Conservation (phyloP, 2,888 invertebrate species). For the Caenorhabditis sp. region DNA sequence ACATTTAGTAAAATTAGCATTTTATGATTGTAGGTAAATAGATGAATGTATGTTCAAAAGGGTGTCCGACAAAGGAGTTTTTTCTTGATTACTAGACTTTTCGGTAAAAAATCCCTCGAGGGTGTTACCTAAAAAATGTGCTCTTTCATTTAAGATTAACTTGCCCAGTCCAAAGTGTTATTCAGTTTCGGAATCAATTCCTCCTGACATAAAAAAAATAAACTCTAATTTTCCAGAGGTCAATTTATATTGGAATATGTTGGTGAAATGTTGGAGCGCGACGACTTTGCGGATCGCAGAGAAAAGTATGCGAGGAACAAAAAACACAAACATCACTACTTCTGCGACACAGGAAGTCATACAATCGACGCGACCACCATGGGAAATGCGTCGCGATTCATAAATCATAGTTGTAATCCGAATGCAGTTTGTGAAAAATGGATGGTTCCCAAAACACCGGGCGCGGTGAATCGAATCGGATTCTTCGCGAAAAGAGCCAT, state of each 20-base stretch:
- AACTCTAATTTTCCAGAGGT: constrained; percentile 77
- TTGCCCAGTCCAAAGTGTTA: too few relatives aligned
- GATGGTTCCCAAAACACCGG: constrained; percentile 46
- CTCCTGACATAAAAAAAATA: background rate
- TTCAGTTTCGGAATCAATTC: background rate
- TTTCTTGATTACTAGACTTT: too few relatives aligned
- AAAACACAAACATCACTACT: constrained; percentile 91
- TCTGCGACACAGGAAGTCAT: constrained; percentile 90
- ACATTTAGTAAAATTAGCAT: too few relatives aligned
- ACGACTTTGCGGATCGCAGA: constrained; percentile 41
- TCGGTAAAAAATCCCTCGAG: too few relatives aligned
- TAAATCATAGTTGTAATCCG: constrained; percentile 98
- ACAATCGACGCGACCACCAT: constrained; percentile 94
- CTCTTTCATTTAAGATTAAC: too few relatives aligned
- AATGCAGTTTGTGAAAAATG: constrained; percentile 95
- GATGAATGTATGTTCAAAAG: too few relatives aligned
- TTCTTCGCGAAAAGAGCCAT: constrained; percentile 91
- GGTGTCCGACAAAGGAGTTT: too few relatives aligned
- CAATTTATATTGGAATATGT: constrained; percentile 97
- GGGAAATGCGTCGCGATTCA: constrained; percentile 94
- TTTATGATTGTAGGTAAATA: too few relatives aligned
- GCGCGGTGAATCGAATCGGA: constrained; percentile 78
- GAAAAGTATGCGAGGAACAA: constrained; percentile 73
- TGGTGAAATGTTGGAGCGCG: constrained; percentile 82
- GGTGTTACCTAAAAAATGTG: too few relatives aligned